A percentile compares a stretch with the other conserved stretches of the same genome.
Evolutionary conservation across 1,140 invertebrate species (phyloP).

Genomic region (Lanistes nyassanus): DNA sequence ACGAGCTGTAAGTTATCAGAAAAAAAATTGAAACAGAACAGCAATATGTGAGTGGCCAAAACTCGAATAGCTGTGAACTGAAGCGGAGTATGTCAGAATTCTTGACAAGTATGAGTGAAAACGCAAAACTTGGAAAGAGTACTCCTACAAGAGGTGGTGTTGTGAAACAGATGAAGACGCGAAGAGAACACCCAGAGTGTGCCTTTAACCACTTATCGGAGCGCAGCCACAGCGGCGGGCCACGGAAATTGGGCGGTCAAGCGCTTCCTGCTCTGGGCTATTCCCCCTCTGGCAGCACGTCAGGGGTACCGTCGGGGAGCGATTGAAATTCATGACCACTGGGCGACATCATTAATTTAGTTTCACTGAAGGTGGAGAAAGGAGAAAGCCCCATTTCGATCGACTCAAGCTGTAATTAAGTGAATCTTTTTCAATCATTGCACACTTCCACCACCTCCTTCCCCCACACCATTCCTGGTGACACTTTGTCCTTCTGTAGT

Average conservation of each 20-base stretch:
- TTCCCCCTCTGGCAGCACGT: neutral
- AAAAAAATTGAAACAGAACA: no score
- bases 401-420: slow-evolving; percentile 25
- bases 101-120: no score
- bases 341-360: slow-evolving; percentile 26
- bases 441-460: neutral
- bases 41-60: no score
- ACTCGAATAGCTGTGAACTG: no score
- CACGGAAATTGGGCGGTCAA: slow-evolving; percentile 27
- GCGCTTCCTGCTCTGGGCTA: slow-evolving; percentile 13
- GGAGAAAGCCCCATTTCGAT: slow-evolving; percentile 16
- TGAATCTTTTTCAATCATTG: slow-evolving; percentile 20
- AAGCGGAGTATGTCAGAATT: no score
- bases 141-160: no score
- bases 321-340: slow-evolving; percentile 28
- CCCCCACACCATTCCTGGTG: neutral
- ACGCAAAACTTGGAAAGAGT: no score
- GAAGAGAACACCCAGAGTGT: no score
- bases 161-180: no score
- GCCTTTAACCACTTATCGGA: slow-evolving; percentile 11
- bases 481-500: neutral
- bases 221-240: slow-evolving; percentile 6
- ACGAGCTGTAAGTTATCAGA: no score
- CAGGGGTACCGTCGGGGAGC: neutral
- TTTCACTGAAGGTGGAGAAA: slow-evolving; percentile 19